phyloP scores from a whole-genome alignment of 2,113 vertebrate genomes.

The Laticauda colubrina region DNA sequence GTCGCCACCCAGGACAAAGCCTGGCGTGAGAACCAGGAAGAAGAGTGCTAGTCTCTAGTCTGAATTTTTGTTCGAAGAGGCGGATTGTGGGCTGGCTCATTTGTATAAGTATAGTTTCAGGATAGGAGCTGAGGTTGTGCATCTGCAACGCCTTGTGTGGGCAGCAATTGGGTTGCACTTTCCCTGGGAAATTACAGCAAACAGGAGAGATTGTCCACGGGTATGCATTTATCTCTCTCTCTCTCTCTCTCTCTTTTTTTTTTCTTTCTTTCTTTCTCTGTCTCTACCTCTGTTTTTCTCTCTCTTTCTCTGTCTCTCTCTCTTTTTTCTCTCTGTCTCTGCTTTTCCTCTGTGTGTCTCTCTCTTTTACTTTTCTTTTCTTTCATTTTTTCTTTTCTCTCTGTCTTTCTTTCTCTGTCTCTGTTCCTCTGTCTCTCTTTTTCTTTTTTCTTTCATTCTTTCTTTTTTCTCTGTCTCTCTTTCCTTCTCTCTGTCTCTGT shows the following conservation, averaged over 20 bases:
- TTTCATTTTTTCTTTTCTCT: too few relatives aligned
- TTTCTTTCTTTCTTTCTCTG: too few relatives aligned
- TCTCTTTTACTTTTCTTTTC: rapidly evolving
- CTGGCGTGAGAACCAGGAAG: neutral
- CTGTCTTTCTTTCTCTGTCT: too few relatives aligned
- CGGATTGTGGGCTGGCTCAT: neutral
- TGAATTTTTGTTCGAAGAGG: neutral
- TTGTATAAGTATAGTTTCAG: neutral
- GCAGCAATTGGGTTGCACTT: neutral
- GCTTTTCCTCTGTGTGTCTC: too few relatives aligned
- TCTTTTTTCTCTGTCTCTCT: too few relatives aligned
- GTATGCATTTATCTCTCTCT: neutral
- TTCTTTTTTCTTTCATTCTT: rapidly evolving
- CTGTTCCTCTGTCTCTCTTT: too few relatives aligned
- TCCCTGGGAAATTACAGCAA: neutral
- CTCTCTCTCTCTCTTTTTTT: too few relatives aligned
- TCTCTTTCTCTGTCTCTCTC: rapidly evolving
- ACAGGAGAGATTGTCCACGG: neutral
- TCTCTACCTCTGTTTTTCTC: too few relatives aligned
- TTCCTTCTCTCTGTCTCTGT: too few relatives aligned
- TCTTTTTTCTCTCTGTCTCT: too few relatives aligned
- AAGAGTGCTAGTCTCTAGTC: neutral
- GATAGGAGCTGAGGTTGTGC: neutral
- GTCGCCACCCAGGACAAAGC: neutral
- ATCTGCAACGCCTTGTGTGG: neutral